Percentiles rank a stretch among this genome's conserved stretches.
Conservation (phyloP, 2,113 vertebrate species). For the Silurus glanis region DNA sequence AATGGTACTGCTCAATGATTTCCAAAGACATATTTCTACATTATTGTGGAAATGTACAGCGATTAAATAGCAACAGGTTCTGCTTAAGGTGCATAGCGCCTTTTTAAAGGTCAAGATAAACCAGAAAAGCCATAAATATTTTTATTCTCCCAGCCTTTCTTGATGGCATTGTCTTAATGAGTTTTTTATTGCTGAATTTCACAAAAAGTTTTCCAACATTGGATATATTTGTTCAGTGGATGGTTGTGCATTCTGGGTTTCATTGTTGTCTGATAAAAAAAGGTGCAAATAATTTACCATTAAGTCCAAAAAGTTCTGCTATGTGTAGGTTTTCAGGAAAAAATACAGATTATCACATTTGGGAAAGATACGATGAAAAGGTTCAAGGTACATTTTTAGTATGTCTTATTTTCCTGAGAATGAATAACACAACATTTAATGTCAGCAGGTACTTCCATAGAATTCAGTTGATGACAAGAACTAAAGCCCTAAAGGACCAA, state of each 20-base stretch:
- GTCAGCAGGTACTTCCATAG: background rate
- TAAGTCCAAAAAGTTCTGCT: background rate
- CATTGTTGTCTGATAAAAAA: background rate
- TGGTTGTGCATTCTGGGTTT: background rate
- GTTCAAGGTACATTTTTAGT: no score
- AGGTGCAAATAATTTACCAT: background rate
- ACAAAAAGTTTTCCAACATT: background rate
- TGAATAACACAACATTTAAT: background rate
- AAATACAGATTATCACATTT: background rate
- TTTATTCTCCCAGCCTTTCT: background rate
- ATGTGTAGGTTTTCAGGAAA: background rate
- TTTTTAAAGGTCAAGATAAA: background rate
- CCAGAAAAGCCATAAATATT: background rate
- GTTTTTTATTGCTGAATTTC: background rate
- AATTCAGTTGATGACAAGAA: background rate
- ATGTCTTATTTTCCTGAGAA: background rate
- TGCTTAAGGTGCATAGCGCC: background rate
- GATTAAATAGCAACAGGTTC: background rate
- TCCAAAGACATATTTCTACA: background rate
- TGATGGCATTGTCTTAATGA: background rate
- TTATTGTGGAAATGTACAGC: background rate
- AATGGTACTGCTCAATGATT: background rate
- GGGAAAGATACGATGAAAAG: background rate
- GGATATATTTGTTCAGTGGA: background rate
- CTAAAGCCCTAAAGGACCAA: no score